Percentiles rank a stretch among this genome's conserved stretches.
Conservation (phyloP, 2,797 vertebrate genomes). For the Takifugu ocellatus region DNA sequence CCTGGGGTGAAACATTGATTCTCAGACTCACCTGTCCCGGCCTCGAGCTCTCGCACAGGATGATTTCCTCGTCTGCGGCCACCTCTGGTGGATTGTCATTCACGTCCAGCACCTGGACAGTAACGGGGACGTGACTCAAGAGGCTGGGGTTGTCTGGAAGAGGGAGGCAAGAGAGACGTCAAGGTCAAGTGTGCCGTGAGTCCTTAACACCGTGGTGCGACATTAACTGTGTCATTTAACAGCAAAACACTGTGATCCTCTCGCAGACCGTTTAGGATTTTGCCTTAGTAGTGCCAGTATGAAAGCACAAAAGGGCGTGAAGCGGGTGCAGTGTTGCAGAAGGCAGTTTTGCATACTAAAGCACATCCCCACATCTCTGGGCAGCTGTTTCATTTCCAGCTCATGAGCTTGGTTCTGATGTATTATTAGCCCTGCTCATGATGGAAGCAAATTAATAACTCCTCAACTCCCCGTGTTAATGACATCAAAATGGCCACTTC, state of each 20-base stretch:
- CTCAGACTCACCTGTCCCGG: constrained; percentile 85
- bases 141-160: constrained; percentile 86
- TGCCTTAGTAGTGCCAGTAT: constrained; percentile 8
- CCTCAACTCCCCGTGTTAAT: not conserved
- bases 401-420: constrained; percentile 1
- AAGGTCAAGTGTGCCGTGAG: constrained; percentile 25
- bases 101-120: constrained; percentile 90
- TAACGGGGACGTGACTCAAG: constrained; percentile 85
- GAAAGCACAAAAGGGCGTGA: constrained; percentile 16
- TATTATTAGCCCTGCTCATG: constrained; percentile 5
- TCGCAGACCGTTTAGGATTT: constrained; percentile 18
- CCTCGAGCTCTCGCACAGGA: constrained; percentile 92
- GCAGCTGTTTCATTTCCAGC: constrained; percentile 9
- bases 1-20: not conserved
- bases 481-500: not conserved
- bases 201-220: not conserved
- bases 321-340: constrained; percentile 11
- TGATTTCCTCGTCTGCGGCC: constrained; percentile 84
- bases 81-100: constrained; percentile 95
- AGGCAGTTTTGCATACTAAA: constrained; percentile 21
- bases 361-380: constrained; percentile 32
- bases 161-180: not conserved
- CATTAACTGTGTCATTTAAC: constrained; percentile 15
- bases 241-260: constrained; percentile 27
- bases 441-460: constrained; percentile 8